phyloP scores from a whole-genome alignment of 2,797 vertebrate species.

The Tangara arthus region DNA sequence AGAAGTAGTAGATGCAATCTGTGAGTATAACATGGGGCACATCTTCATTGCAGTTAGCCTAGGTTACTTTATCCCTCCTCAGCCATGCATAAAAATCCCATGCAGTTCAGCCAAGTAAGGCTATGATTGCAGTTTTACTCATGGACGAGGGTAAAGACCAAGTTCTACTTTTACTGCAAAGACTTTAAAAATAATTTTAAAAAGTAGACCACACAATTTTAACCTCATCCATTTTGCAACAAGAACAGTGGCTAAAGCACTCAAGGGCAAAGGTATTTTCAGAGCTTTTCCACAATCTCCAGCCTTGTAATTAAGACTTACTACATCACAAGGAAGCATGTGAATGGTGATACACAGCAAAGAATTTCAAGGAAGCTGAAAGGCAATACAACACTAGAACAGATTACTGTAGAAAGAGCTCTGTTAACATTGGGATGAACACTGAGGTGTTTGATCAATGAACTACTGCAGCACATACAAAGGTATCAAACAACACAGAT shows the following conservation, averaged over 20 bases:
- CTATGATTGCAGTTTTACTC: neutral
- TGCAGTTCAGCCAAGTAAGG: neutral
- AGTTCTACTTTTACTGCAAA: neutral
- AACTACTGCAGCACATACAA: neutral
- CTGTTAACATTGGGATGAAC: neutral
- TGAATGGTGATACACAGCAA: neutral
- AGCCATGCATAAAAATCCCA: neutral
- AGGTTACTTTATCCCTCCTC: neutral
- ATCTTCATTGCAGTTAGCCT: neutral
- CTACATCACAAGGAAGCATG: neutral
- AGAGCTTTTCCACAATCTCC: neutral
- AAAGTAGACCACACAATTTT: neutral
- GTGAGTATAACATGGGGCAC: neutral
- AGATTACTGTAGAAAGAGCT: neutral
- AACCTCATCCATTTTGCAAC: neutral
- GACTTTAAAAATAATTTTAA: neutral
- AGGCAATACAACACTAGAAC: neutral
- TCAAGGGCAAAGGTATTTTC: neutral
- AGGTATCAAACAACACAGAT: neutral
- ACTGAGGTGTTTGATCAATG: neutral
- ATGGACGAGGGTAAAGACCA: neutral
- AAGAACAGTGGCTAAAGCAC: neutral
- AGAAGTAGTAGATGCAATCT: neutral
- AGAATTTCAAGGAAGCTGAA: neutral
- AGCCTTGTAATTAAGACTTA: neutral